Evolutionary conservation across 2,113 vertebrate genomes (phyloP).

Genomic region (Thymallus thymallus): DNA sequence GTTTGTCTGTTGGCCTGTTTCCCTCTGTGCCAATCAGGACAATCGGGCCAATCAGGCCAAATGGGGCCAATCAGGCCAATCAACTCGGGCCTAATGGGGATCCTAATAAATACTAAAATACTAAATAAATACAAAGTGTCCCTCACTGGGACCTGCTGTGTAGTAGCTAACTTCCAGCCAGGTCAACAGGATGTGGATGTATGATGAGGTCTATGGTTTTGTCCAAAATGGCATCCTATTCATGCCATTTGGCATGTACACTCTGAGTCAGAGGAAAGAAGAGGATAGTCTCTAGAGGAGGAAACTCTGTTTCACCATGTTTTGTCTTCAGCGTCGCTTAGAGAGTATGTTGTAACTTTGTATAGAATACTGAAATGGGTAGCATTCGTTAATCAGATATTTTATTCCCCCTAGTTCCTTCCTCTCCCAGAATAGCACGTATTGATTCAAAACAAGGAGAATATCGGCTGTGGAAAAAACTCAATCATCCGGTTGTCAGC

Average conservation of each 20-base stretch:
- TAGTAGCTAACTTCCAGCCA: slow-evolving; percentile 14
- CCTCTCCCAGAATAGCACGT: too few relatives aligned
- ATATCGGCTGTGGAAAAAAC: too few relatives aligned
- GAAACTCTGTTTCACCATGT: not conserved
- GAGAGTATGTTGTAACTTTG: not conserved
- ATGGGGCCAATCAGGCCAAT: too few relatives aligned
- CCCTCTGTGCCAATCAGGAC: slow-evolving; percentile 7
- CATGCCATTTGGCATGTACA: too few relatives aligned
- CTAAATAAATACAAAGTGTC: slow-evolving; percentile 9
- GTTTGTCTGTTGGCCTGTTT: slow-evolving; percentile 29
- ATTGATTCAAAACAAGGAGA: too few relatives aligned
- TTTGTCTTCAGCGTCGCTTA: not conserved
- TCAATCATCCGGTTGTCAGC: too few relatives aligned
- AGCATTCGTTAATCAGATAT: not conserved
- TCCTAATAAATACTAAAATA: too few relatives aligned
- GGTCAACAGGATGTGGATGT: too few relatives aligned
- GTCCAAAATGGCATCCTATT: too few relatives aligned
- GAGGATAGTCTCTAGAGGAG: not conserved
- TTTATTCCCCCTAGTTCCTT: not conserved
- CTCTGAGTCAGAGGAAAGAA: too few relatives aligned
- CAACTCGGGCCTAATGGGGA: too few relatives aligned
- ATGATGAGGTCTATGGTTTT: too few relatives aligned
- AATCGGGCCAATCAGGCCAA: slow-evolving; percentile 16
- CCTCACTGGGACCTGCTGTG: slow-evolving; percentile 53
- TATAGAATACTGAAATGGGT: not conserved